Evolutionary conservation across 2,797 vertebrate genomes (phyloP).

Genomic region (Takifugu ocellatus): DNA sequence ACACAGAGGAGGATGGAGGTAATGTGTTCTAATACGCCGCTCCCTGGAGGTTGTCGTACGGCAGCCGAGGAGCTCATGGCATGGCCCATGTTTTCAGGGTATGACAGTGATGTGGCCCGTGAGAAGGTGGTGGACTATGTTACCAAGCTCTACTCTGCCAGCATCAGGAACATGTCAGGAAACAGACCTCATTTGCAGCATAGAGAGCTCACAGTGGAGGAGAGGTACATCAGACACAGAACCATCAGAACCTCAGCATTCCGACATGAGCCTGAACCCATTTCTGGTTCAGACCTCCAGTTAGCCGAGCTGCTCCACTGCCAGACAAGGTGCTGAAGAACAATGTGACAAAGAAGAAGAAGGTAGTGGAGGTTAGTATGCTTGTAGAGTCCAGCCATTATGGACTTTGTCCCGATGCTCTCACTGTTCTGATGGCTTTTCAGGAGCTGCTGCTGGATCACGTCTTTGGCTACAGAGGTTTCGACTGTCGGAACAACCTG

Average conservation of each 20-base stretch:
- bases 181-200: slow-evolving; percentile 92
- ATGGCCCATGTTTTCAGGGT: slow-evolving; percentile 73
- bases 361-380: slow-evolving; percentile 72
- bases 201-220: slow-evolving; percentile 85
- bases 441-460: slow-evolving; percentile 92
- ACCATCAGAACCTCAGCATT: too few species aligned
- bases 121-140: slow-evolving; percentile 90
- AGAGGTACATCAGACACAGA: slow-evolving; percentile 77
- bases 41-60: too few species aligned
- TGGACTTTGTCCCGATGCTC: background rate
- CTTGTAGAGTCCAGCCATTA: background rate
- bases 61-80: too few species aligned
- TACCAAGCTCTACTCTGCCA: slow-evolving; percentile 89
- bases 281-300: slow-evolving; percentile 80
- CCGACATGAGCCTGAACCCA: background rate
- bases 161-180: slow-evolving; percentile 92
- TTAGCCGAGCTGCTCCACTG: slow-evolving; percentile 90
- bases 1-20: slow-evolving; percentile 95
- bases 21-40: slow-evolving; percentile 4
- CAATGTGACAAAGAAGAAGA: slow-evolving; percentile 91
- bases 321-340: slow-evolving; percentile 94
- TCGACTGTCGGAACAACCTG: slow-evolving; percentile 96
- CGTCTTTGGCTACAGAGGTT: slow-evolving; percentile 95
- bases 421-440: background rate
- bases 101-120: slow-evolving; percentile 93